phyloP scores from a whole-genome alignment of 2,797 vertebrate species.

The Sandelia bainsii region DNA sequence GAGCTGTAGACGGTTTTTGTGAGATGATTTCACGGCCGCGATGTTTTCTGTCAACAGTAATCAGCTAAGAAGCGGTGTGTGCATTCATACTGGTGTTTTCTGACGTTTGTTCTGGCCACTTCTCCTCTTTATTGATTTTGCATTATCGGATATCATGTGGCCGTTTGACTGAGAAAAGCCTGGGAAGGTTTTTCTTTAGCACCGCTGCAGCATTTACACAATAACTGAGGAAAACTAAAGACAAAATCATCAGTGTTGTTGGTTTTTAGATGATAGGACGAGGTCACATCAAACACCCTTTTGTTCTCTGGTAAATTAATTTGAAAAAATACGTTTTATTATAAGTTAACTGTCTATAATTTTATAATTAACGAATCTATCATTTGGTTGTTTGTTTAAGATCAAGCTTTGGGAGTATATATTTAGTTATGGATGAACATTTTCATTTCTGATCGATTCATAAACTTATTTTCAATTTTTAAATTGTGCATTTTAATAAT shows the following conservation, averaged over 20 bases:
- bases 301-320: neutral
- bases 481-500: neutral
- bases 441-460: neutral
- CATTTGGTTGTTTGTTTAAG: neutral
- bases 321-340: neutral
- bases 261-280: neutral
- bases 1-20: constrained; percentile 12
- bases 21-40: constrained; percentile 15
- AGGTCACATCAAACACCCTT: neutral
- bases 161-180: constrained; percentile 30
- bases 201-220: neutral
- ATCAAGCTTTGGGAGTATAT: neutral
- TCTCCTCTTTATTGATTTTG: constrained; percentile 58
- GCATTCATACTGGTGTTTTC: constrained; percentile 29
- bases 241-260: neutral
- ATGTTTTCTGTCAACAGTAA: constrained; percentile 21
- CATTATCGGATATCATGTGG: constrained; percentile 49
- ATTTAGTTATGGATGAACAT: neutral
- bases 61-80: neutral
- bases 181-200: neutral
- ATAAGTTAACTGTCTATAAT: neutral
- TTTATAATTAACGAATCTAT: too few species aligned
- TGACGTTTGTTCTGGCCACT: constrained; percentile 29
- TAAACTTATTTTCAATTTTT: neutral
- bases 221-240: neutral